A percentile compares a stretch with the other conserved stretches of the same genome.
phyloP scores from a whole-genome alignment of 2,888 invertebrate species.

The Drosophila eohydei region DNA sequence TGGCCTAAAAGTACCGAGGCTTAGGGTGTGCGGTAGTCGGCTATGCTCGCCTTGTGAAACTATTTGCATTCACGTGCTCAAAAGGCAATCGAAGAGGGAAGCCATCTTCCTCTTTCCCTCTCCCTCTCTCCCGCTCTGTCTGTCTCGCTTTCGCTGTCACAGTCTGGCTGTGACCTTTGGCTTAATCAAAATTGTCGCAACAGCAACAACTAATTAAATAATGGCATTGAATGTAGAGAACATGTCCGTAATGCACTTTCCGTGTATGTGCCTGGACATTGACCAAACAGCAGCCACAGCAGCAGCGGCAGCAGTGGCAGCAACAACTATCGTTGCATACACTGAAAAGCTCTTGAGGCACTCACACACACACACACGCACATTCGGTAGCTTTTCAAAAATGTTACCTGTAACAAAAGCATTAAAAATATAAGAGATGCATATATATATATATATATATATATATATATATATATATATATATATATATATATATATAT shows the following conservation, averaged over 20 bases:
- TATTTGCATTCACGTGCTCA: not conserved
- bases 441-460: not conserved
- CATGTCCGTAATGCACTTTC: conserved; percentile 69
- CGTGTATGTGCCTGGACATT: conserved; percentile 58
- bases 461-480: not conserved
- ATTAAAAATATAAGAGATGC: not conserved
- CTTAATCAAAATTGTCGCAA: conserved; percentile 56
- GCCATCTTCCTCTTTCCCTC: not conserved
- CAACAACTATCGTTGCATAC: conserved; percentile 38
- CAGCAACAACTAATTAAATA: conserved; percentile 55
- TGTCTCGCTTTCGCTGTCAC: not conserved
- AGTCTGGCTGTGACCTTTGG: conserved; percentile 19
- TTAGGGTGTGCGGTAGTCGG: not conserved
- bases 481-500: not conserved
- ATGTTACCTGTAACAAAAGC: conserved; percentile 37
- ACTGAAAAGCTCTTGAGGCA: conserved; percentile 58
- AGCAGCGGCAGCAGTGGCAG: conserved; percentile 40
- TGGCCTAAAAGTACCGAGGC: too few species aligned
- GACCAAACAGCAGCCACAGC: conserved; percentile 34
- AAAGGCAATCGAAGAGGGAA: not conserved
- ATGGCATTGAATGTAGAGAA: conserved; percentile 36
- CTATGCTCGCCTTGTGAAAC: not conserved
- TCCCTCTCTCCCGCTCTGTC: not conserved
- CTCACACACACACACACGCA: not conserved
- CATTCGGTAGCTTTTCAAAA: conserved; percentile 17